A percentile compares a stretch with the other conserved stretches of the same genome.
Conservation (phyloP, 2,113 vertebrate species). For the Laticauda laticaudata region DNA sequence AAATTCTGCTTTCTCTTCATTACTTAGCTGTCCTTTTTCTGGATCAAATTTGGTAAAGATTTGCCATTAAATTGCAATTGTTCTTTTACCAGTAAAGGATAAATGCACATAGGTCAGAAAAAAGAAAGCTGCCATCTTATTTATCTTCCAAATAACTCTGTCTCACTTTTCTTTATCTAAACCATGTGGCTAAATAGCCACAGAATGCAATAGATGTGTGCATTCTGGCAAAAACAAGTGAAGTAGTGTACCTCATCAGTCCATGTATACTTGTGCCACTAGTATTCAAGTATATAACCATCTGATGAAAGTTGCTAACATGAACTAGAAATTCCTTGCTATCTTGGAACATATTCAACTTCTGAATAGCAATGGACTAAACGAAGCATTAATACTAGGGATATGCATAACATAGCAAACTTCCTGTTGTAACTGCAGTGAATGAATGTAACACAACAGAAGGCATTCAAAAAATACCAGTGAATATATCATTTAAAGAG, state of each 20-base stretch:
- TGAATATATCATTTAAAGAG: not conserved
- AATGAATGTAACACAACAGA: not conserved
- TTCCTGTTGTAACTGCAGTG: not conserved
- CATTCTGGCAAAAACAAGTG: slow-evolving; percentile 61
- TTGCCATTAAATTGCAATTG: slow-evolving; percentile 69
- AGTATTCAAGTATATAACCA: slow-evolving; percentile 59
- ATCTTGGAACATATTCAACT: slow-evolving; percentile 42
- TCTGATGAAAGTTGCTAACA: slow-evolving; percentile 58
- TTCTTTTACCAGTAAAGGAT: slow-evolving; percentile 66
- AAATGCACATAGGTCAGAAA: slow-evolving; percentile 55
- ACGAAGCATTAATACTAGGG: accelerated
- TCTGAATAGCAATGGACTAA: not conserved
- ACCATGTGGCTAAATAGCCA: slow-evolving; percentile 53
- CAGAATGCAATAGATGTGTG: slow-evolving; percentile 55
- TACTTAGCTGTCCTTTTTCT: slow-evolving; percentile 76
- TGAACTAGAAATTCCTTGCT: slow-evolving; percentile 46
- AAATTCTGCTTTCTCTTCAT: slow-evolving; percentile 74
- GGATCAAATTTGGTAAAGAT: slow-evolving; percentile 71
- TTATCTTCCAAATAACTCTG: slow-evolving; percentile 7
- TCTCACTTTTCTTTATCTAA: slow-evolving; percentile 40
- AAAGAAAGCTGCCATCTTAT: not conserved
- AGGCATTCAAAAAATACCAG: not conserved
- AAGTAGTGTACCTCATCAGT: slow-evolving; percentile 61
- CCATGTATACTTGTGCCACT: slow-evolving; percentile 41
- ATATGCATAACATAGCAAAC: not conserved